Evolutionary conservation across 1,140 invertebrate species (phyloP).

Genomic region (Brachionus koreanus): DNA sequence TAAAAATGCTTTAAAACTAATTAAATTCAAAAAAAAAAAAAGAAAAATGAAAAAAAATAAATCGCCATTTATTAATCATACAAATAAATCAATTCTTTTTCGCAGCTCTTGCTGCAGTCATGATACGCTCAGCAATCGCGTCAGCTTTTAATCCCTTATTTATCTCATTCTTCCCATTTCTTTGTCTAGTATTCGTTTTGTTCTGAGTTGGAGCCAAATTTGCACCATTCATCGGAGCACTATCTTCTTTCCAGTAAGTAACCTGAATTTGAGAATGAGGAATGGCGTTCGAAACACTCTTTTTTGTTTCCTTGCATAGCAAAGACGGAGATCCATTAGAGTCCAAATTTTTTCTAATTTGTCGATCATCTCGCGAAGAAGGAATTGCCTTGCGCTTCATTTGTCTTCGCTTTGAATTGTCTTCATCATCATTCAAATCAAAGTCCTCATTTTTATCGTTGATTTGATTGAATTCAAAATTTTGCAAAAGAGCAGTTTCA

Average conservation of each 20-base stretch:
- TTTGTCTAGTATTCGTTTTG: conserved; percentile 8
- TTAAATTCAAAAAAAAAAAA: not conserved
- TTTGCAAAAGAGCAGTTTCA: conserved; percentile 15
- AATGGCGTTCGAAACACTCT: not conserved
- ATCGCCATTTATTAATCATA: not conserved
- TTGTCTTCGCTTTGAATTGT: not conserved
- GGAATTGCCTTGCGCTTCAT: not conserved
- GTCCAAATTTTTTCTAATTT: not conserved
- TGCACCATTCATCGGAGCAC: not conserved
- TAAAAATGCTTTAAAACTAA: not conserved
- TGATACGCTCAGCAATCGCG: conserved; percentile 21
- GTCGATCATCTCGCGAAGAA: not conserved
- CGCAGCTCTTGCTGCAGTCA: not conserved
- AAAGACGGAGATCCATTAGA: not conserved
- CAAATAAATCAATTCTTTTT: conserved; percentile 1
- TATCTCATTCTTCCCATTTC: not conserved
- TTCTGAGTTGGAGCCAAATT: conserved; percentile 30
- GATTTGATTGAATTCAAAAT: conserved; percentile 28
- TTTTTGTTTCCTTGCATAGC: not conserved
- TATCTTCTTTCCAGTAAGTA: conserved; percentile 38
- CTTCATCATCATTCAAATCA: conserved; percentile 6
- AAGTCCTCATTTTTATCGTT: conserved; percentile 14
- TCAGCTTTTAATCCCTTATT: not conserved
- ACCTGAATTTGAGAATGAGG: conserved; percentile 23
- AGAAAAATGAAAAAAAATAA: not conserved